Evolutionary conservation across 2,113 vertebrate genomes (phyloP).

Genomic region (Syrrhaptes paradoxus): DNA sequence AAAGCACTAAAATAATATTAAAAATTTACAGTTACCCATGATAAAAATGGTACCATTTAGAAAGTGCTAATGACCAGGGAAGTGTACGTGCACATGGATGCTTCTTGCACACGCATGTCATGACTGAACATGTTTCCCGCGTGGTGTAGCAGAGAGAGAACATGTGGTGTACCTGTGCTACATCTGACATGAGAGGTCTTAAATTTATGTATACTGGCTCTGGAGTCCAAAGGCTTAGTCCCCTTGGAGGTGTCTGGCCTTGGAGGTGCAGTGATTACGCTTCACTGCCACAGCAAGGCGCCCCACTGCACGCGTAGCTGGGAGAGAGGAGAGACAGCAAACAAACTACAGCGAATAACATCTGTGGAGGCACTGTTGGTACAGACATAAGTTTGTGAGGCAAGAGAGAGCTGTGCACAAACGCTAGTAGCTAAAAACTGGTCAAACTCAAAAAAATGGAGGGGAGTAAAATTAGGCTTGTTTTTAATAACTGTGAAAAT

Average conservation of each 20-base stretch:
- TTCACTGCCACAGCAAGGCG: neutral
- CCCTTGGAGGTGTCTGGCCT: neutral
- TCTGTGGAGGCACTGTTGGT: neutral
- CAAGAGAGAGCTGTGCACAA: neutral
- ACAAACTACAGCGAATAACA: neutral
- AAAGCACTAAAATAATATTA: neutral
- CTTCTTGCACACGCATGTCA: neutral
- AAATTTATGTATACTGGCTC: neutral
- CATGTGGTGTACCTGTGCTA: fast-evolving
- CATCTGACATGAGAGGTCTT: neutral
- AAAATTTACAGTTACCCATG: neutral
- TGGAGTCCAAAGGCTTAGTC: neutral
- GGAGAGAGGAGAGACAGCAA: neutral
- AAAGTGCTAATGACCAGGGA: neutral
- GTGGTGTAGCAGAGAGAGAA: neutral
- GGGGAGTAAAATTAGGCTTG: neutral
- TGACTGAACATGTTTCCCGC: neutral
- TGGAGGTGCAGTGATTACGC: neutral
- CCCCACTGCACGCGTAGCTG: neutral
- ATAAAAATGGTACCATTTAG: neutral
- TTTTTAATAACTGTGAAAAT: neutral
- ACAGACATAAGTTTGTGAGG: neutral
- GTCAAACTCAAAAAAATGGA: neutral
- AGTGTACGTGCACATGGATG: fast-evolving
- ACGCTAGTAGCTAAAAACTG: neutral